Evolutionary conservation across 2,888 invertebrate species (phyloP).

Genomic region (Leptogaster cylindrica): DNA sequence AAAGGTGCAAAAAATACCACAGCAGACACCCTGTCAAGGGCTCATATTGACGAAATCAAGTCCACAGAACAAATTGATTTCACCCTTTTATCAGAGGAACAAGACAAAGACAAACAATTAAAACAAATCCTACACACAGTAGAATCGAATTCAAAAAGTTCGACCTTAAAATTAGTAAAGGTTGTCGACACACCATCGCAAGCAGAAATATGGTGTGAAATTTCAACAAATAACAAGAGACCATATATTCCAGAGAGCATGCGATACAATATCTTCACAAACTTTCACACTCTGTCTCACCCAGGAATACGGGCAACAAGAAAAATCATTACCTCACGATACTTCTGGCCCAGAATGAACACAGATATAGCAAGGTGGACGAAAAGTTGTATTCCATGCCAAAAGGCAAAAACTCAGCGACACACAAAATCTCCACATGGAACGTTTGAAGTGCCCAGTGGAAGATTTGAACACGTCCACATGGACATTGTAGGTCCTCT

Average conservation of each 20-base stretch:
- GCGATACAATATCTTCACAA: constrained; percentile 19
- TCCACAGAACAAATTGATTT: too few species aligned
- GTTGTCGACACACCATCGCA: too few species aligned
- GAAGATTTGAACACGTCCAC: constrained; percentile 41
- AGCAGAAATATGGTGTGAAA: too few species aligned
- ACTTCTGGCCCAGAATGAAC: constrained; percentile 41
- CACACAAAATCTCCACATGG: not conserved
- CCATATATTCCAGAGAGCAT: not conserved
- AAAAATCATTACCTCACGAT: constrained; percentile 3
- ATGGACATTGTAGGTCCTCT: constrained; percentile 42
- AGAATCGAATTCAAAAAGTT: too few species aligned
- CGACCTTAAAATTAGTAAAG: too few species aligned
- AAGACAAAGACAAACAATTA: too few species aligned
- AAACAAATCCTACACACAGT: too few species aligned
- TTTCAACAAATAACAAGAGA: too few species aligned
- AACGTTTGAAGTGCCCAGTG: not conserved
- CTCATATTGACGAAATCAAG: too few species aligned
- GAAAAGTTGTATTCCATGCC: not conserved
- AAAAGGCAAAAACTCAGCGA: not conserved
- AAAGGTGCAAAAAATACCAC: not conserved
- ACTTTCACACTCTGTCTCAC: not conserved
- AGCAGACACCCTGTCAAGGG: not conserved
- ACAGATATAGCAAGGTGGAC: not conserved
- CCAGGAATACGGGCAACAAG: not conserved
- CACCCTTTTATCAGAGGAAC: too few species aligned